Evolutionary conservation across 2,113 vertebrate species (phyloP).

Genomic region (Meleagris gallopavo): DNA sequence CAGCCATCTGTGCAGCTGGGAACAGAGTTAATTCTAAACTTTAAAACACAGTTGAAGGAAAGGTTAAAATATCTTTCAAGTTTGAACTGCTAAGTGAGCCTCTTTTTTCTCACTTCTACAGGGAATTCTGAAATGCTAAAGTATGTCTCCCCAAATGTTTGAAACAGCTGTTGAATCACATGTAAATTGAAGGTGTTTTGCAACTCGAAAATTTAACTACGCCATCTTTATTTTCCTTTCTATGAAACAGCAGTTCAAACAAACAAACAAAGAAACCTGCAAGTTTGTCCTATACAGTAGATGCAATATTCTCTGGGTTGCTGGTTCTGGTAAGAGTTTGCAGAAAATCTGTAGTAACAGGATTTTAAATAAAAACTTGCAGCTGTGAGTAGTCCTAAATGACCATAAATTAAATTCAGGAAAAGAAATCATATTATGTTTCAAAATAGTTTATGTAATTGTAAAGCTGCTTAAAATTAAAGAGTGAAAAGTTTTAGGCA

Average conservation of each 20-base stretch:
- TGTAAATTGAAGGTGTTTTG: not conserved
- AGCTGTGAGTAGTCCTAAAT: not conserved
- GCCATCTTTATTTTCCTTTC: not conserved
- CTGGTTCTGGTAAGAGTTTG: not conserved
- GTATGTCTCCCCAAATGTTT: not conserved
- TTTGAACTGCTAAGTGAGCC: constrained; percentile 25
- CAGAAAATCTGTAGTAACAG: not conserved
- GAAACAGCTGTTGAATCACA: constrained; percentile 23
- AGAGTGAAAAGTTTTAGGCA: not conserved
- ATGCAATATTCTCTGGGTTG: not conserved
- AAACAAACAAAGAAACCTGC: not conserved
- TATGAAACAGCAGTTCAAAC: not conserved
- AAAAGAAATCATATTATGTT: not conserved
- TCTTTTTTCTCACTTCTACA: constrained; percentile 5
- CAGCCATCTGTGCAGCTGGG: constrained; percentile 20
- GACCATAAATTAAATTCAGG: not conserved
- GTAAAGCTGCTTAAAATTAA: not conserved
- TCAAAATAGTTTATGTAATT: not conserved
- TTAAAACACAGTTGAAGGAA: constrained; percentile 17
- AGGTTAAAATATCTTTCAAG: constrained; percentile 40
- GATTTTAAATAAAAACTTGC: not conserved
- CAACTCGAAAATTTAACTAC: not conserved
- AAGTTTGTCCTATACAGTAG: not conserved
- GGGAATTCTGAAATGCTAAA: constrained; percentile 17
- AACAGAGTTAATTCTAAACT: constrained; percentile 6